A percentile compares a stretch with the other conserved stretches of the same genome.
phyloP scores from a whole-genome alignment of 1,140 invertebrate genomes.

The Plutomurus gul region DNA sequence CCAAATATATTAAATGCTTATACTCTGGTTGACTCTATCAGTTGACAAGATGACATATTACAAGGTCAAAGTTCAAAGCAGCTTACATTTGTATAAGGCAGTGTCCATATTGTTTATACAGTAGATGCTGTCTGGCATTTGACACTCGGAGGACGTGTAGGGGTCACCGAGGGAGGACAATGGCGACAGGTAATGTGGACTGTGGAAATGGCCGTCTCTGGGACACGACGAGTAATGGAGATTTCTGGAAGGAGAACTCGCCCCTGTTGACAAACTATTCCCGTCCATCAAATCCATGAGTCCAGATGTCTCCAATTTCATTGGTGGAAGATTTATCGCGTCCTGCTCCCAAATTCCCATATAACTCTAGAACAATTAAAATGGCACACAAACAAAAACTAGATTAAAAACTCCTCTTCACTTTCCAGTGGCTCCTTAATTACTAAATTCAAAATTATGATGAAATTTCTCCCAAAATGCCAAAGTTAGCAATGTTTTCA shows the following conservation, averaged over 20 bases:
- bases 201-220: background rate
- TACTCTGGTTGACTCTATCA: too few species aligned
- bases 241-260: background rate
- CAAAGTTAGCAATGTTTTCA: background rate
- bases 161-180: conserved; percentile 36
- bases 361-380: background rate
- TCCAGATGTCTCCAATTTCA: conserved; percentile 47
- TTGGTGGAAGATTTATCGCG: conserved; percentile 6
- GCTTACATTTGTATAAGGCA: conserved; percentile 48
- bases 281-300: conserved; percentile 47
- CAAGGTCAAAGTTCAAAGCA: background rate
- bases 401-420: background rate
- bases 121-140: conserved; percentile 37
- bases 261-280: background rate
- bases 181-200: conserved; percentile 39
- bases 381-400: too few species aligned
- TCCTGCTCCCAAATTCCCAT: conserved; percentile 50
- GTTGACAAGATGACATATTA: too few species aligned
- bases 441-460: background rate
- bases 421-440: background rate
- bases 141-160: conserved; percentile 34
- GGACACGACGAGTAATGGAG: conserved; percentile 19
- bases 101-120: conserved; percentile 26
- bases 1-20: too few species aligned
- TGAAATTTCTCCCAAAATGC: background rate